Evolutionary conservation across 2,888 invertebrate species (phyloP).

Genomic region (Eremobia ochroleuca): DNA sequence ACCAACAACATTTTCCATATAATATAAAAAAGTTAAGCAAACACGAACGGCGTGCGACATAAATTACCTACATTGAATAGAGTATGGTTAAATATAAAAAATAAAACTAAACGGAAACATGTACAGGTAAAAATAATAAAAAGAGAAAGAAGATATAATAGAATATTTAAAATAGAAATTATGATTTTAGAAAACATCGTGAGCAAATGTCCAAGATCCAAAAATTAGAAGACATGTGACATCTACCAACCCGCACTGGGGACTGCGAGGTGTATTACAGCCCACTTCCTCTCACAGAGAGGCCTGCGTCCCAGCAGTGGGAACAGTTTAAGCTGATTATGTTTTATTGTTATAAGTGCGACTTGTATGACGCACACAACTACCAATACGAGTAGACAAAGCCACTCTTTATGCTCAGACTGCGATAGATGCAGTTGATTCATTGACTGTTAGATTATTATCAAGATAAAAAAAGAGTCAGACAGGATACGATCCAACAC

Average conservation of each 20-base stretch:
- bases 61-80: too few species aligned
- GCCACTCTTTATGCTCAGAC: neutral
- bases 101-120: too few species aligned
- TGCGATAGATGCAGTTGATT: conserved; percentile 24
- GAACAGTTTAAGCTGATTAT: neutral
- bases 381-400: conserved; percentile 3
- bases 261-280: too few species aligned
- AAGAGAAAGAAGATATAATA: too few species aligned
- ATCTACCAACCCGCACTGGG: neutral
- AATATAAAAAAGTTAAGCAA: too few species aligned
- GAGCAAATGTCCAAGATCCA: too few species aligned
- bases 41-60: too few species aligned
- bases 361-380: neutral
- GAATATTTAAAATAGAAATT: too few species aligned
- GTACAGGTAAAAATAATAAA: too few species aligned
- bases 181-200: too few species aligned
- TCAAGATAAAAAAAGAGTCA: neutral
- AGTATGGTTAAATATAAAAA: too few species aligned
- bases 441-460: conserved; percentile 12
- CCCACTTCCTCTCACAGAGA: neutral
- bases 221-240: neutral
- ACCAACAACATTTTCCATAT: too few species aligned
- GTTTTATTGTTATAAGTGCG: neutral
- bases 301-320: neutral
- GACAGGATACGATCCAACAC: conserved; percentile 27